Percentiles rank a stretch among this genome's conserved stretches.
phyloP scores from a whole-genome alignment of 2,113 vertebrate species.

The Donacobius atricapilla region DNA sequence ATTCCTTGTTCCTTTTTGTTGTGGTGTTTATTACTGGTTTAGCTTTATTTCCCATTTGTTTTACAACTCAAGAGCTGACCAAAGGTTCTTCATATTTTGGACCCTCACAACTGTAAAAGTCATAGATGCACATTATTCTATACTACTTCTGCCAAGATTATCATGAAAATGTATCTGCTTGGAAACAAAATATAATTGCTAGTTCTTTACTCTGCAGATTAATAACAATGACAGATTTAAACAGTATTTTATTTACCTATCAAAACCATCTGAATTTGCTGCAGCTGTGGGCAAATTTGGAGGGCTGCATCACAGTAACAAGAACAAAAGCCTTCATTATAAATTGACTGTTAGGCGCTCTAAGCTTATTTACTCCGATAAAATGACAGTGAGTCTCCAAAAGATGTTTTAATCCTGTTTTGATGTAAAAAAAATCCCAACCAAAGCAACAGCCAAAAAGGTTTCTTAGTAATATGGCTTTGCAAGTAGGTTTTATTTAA shows the following conservation, averaged over 20 bases:
- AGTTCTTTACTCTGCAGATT: slow-evolving; percentile 27
- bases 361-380: slow-evolving; percentile 44
- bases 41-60: background rate
- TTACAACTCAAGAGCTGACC: background rate
- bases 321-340: slow-evolving; percentile 51
- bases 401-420: slow-evolving; percentile 54
- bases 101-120: background rate
- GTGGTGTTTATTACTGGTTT: background rate
- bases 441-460: background rate
- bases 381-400: slow-evolving; percentile 6
- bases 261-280: slow-evolving; percentile 40
- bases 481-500: background rate
- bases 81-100: background rate
- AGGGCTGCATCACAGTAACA: background rate
- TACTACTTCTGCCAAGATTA: background rate
- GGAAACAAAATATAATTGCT: slow-evolving; percentile 33
- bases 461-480: slow-evolving; percentile 20
- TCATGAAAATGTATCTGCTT: background rate
- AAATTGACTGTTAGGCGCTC: slow-evolving; percentile 14
- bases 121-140: background rate
- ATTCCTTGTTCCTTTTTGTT: background rate
- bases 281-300: slow-evolving; percentile 50
- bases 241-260: slow-evolving; percentile 55
- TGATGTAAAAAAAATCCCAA: background rate
- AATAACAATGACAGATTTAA: slow-evolving; percentile 36